These are phyloP conservation scores for Pseudomyrmex cubaensis DNA, from an alignment of 1,140 invertebrate species.

Conservation along the genomic window DNA sequence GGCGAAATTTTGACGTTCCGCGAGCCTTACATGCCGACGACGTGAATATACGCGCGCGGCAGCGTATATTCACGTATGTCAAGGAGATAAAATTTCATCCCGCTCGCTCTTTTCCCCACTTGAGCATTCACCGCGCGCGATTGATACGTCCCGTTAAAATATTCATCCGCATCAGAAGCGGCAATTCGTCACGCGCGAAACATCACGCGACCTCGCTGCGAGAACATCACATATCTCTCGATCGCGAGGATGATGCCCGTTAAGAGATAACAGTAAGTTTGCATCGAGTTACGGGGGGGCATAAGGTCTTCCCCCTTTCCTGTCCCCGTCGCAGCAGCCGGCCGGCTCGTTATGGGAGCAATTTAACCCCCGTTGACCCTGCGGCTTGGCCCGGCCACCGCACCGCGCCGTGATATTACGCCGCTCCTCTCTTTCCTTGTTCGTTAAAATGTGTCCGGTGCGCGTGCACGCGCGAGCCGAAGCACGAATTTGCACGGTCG, in stretches of 20 bases:
- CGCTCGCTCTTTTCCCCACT: background rate
- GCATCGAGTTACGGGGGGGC: constrained; percentile 43
- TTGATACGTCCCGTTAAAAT: constrained; percentile 5
- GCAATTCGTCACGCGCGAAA: constrained; percentile 33
- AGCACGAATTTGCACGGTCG: constrained; percentile 35
- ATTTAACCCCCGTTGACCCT: constrained; percentile 83
- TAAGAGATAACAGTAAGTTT: constrained; percentile 17
- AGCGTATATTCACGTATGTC: background rate
- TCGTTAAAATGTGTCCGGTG: constrained; percentile 53
- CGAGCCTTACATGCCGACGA: background rate
- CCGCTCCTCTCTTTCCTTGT: constrained; percentile 64
- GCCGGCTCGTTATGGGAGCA: constrained; percentile 76
- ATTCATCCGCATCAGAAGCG: background rate
- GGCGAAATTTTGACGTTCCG: background rate
- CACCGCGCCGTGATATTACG: constrained; percentile 33
- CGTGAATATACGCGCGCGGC: background rate
- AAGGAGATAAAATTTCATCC: background rate
- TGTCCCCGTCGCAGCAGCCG: constrained; percentile 51
- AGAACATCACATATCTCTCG: background rate
- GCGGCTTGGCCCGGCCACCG: constrained; percentile 33
- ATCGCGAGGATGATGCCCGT: background rate
- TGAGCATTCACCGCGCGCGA: background rate
- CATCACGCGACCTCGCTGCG: background rate
- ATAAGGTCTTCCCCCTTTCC: constrained; percentile 12
- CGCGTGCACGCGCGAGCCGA: constrained; percentile 29